These are phyloP conservation scores for Ictalurus furcatus DNA, from an alignment of 2,113 vertebrate genomes.

Conservation along the genomic window DNA sequence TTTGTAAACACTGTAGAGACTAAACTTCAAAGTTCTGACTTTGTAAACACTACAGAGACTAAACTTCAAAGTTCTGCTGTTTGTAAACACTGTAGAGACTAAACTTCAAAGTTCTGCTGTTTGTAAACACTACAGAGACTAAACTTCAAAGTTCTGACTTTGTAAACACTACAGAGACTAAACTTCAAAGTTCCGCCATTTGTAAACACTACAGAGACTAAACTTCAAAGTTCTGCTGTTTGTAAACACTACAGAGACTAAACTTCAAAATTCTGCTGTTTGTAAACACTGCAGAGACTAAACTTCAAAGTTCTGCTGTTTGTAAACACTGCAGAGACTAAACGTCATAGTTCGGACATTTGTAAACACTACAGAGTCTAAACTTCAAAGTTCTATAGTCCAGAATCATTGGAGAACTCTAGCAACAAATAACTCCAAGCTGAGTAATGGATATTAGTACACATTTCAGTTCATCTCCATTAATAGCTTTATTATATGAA, in stretches of 20 bases:
- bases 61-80: not conserved
- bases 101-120: not conserved
- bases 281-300: not conserved
- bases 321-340: not conserved
- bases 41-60: not conserved
- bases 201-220: not conserved
- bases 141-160: not conserved
- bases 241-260: not conserved
- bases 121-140: not conserved
- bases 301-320: not conserved
- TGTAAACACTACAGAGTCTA: not conserved
- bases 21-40: not conserved
- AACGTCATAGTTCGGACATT: not conserved
- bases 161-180: not conserved
- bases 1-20: not conserved
- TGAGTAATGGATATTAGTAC: too few species aligned
- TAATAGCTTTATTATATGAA: too few species aligned
- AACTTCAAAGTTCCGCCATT: not conserved
- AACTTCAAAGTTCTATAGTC: not conserved
- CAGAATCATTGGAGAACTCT: not conserved
- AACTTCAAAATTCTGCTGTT: not conserved
- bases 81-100: not conserved
- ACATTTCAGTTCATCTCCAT: too few species aligned
- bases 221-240: not conserved
- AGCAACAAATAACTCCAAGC: too few species aligned